Evolutionary conservation across 2,888 invertebrate genomes (phyloP).

Genomic region (Exephanes ischioxanthus): DNA sequence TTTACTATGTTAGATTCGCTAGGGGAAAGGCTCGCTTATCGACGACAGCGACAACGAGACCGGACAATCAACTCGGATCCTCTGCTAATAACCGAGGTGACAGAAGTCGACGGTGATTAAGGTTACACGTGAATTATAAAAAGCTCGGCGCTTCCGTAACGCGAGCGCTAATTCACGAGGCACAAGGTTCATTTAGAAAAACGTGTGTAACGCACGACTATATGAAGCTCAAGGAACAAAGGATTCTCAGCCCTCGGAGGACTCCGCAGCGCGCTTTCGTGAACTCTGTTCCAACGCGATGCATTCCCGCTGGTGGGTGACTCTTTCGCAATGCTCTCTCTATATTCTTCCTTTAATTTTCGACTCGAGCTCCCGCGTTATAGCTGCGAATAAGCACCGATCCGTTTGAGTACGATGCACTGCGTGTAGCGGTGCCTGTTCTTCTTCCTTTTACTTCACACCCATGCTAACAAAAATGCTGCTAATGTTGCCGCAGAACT

Average conservation of each 20-base stretch:
- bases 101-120: constrained; percentile 20
- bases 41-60: background rate
- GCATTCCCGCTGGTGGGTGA: constrained; percentile 11
- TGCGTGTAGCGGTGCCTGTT: background rate
- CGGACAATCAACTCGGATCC: background rate
- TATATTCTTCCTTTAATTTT: background rate
- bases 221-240: constrained; percentile 57
- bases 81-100: background rate
- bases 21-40: background rate
- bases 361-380: constrained; percentile 9
- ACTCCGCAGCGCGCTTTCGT: constrained; percentile 41
- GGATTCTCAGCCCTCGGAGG: constrained; percentile 36
- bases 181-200: constrained; percentile 35
- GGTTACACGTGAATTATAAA: constrained; percentile 21
- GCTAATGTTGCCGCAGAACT: constrained; percentile 9
- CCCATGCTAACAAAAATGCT: constrained; percentile 1
- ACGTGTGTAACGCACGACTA: constrained; percentile 41
- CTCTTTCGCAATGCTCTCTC: background rate
- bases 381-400: background rate
- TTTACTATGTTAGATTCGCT: background rate
- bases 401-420: background rate
- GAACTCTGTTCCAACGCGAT: constrained; percentile 32
- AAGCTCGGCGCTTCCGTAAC: constrained; percentile 15
- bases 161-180: constrained; percentile 43
- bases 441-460: background rate